A percentile compares a stretch with the other conserved stretches of the same genome.
phyloP scores from a whole-genome alignment of 2,797 vertebrate species.

The Notolabrus celidotus region DNA sequence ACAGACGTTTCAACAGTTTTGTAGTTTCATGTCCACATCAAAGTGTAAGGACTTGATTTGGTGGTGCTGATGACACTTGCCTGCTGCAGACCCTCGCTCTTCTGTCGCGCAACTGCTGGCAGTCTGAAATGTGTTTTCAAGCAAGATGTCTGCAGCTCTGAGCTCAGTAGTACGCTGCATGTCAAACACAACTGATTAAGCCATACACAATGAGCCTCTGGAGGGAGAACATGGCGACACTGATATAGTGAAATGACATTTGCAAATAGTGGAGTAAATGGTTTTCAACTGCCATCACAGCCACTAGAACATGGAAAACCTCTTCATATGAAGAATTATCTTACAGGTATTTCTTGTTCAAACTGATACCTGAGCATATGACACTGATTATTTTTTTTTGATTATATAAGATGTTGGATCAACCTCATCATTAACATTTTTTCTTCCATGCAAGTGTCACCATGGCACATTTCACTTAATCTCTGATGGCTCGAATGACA shows the following conservation, averaged over 20 bases:
- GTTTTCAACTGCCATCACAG: slow-evolving; percentile 5
- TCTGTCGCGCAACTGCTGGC: slow-evolving; percentile 39
- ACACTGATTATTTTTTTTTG: background rate
- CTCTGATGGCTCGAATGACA: too few relatives aligned
- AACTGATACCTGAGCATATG: background rate
- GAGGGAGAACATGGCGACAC: slow-evolving; percentile 34
- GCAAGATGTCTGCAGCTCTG: slow-evolving; percentile 25
- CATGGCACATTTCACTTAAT: too few relatives aligned
- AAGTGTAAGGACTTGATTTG: slow-evolving; percentile 22
- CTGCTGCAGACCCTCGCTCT: background rate
- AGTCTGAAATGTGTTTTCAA: slow-evolving; percentile 52
- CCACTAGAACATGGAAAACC: background rate
- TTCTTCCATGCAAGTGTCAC: too few relatives aligned
- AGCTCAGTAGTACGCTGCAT: slow-evolving; percentile 41
- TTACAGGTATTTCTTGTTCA: background rate
- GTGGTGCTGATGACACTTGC: slow-evolving; percentile 16
- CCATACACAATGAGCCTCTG: slow-evolving; percentile 41
- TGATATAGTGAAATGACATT: slow-evolving; percentile 34
- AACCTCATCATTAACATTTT: background rate
- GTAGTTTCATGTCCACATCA: slow-evolving; percentile 7
- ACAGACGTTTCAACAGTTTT: background rate
- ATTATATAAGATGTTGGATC: background rate
- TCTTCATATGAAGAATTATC: background rate
- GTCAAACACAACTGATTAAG: slow-evolving; percentile 50
- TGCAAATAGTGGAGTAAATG: slow-evolving; percentile 15